A percentile compares a stretch with the other conserved stretches of the same genome.
Evolutionary conservation across 1,140 invertebrate genomes (phyloP).

Genomic region (Neuroterus valhalla): DNA sequence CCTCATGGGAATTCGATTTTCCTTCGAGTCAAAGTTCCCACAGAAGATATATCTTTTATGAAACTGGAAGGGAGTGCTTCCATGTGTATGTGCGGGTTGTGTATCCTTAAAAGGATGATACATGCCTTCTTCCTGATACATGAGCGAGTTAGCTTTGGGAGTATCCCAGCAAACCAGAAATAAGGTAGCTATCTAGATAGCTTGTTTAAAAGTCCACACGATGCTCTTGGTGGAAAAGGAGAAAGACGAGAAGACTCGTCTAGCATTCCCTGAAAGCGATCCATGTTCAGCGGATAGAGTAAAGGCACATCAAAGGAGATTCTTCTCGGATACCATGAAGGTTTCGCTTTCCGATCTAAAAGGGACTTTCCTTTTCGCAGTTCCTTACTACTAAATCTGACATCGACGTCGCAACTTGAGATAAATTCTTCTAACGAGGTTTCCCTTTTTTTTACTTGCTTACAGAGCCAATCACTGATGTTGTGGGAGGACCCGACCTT

Average conservation of each 20-base stretch:
- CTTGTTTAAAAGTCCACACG: conserved; percentile 6
- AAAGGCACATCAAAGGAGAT: conserved; percentile 21
- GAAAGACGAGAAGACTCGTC: background rate
- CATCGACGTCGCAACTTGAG: conserved; percentile 16
- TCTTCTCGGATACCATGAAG: conserved; percentile 13
- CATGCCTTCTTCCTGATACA: background rate
- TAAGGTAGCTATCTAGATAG: too few species aligned
- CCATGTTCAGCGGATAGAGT: conserved; percentile 8
- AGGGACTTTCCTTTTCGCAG: conserved; percentile 16
- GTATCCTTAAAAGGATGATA: background rate
- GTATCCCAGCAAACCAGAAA: background rate
- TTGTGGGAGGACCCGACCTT: conserved; percentile 86
- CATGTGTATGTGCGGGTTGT: background rate
- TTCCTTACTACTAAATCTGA: background rate
- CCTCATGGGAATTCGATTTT: background rate
- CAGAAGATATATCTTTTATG: background rate
- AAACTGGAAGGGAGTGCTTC: background rate
- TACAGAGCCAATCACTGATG: conserved; percentile 89
- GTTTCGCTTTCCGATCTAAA: conserved; percentile 16
- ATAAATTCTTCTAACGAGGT: conserved; percentile 6
- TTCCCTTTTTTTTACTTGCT: conserved; percentile 54
- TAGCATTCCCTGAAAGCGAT: conserved; percentile 21
- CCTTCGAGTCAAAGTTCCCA: background rate
- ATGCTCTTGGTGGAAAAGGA: background rate
- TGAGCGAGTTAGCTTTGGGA: background rate